Conservation (phyloP, 2,888 invertebrate species). For the Lydus trimaculatus region DNA sequence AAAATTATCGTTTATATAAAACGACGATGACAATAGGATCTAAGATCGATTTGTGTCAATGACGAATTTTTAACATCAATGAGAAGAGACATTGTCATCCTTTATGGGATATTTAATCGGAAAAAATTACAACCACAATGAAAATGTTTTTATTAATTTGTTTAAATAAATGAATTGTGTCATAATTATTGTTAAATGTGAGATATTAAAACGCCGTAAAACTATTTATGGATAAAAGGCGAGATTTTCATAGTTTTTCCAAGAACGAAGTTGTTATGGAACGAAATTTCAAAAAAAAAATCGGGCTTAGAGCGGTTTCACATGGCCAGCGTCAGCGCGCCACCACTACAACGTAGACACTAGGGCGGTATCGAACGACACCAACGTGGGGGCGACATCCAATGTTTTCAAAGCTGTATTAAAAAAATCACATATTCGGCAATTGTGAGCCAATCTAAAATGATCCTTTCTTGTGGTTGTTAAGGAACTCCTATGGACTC, state of each 20-base stretch:
- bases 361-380: too few relatives aligned
- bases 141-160: not conserved
- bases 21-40: not conserved
- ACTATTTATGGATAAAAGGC: not conserved
- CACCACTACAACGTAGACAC: too few relatives aligned
- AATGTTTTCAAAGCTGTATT: too few relatives aligned
- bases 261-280: not conserved
- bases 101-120: not conserved
- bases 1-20: not conserved
- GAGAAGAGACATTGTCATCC: not conserved
- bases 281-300: not conserved
- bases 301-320: too few relatives aligned
- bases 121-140: not conserved
- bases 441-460: too few relatives aligned
- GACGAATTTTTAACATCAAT: not conserved
- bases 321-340: too few relatives aligned
- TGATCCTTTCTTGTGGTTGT: too few relatives aligned
- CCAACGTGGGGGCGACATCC: too few relatives aligned
- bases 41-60: not conserved
- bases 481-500: too few relatives aligned
- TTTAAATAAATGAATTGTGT: not conserved
- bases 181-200: not conserved
- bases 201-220: not conserved
- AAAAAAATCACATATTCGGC: too few relatives aligned
- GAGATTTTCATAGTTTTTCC: not conserved